Base-by-base conservation (phyloP, 2,797 vertebrate species). In the Acestrorhynchus altus region DNA sequence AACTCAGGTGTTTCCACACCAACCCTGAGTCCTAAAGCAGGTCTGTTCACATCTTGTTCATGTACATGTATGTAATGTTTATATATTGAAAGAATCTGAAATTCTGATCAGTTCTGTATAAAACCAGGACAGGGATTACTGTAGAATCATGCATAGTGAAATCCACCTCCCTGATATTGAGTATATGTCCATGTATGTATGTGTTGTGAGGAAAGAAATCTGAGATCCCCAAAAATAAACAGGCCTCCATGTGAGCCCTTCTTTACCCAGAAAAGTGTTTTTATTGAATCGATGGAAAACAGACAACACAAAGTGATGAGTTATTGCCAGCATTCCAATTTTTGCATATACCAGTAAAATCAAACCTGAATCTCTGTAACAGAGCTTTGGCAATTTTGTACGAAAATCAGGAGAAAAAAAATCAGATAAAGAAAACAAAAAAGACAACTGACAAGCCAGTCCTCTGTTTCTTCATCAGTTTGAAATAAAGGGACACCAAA, bases 361-460 rank as follows among this genome's bases (percentile, higher is more conserved):
- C 74, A 60, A 82, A 83, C 76, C 66, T 81, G 86, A 67, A 69
- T 78, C 47, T 72, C 78, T 81, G 83, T 79, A 82, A 76, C 44
- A 61, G 78, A 90, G 82, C 87, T 92, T 92, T 93, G 90, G 91
- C 90, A 92, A 89, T 85, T 81, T 76, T 49, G 79, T 77, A 56
- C 83, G 85, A 84, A 81, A 89, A 90, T 86, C 35, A 80, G 76
- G 81, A 79, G 76, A 64, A 75, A 68, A 73, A 76, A 51, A 70
- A 11, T 31, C 76, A 77, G 82, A 84, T 40, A 72, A 83, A 84
- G 39, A 72, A 83, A 46, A 47, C 46, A 52, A 6, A 18, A 44
- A 65, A 40, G 57, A 69, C 39, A 74, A 24, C 72, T 42, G 22
- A 56, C 51, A 76, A 76, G 26, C 46, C 49, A 76, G 39, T 26